Evolutionary conservation across 2,797 vertebrate species (phyloP).

Genomic region (Anabacerthia variegaticeps): DNA sequence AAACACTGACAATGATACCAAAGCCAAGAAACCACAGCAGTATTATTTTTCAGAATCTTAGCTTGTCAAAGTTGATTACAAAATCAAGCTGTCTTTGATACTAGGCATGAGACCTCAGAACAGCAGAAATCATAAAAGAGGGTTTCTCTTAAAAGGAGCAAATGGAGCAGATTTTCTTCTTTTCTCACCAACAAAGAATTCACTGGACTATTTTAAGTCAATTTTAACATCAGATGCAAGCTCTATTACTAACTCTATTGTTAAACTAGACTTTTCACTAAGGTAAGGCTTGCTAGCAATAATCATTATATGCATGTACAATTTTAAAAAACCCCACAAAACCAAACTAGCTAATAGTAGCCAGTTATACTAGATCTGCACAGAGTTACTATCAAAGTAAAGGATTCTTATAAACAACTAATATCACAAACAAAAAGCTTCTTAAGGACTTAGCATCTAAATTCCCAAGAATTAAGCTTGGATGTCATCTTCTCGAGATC

Average conservation of each 20-base stretch:
- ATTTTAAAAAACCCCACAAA: too few species aligned
- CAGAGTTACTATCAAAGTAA: background rate
- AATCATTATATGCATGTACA: background rate
- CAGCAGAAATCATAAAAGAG: background rate
- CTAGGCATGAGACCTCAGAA: background rate
- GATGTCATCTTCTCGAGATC: background rate
- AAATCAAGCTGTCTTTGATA: constrained; percentile 14
- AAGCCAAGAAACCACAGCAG: background rate
- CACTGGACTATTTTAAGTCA: background rate
- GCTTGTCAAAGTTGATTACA: constrained; percentile 27
- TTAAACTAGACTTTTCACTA: background rate
- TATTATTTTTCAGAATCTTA: constrained; percentile 4
- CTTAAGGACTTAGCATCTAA: background rate
- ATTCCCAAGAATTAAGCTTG: background rate
- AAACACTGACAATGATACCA: background rate
- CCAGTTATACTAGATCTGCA: background rate
- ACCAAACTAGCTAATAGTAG: background rate
- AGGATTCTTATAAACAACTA: background rate
- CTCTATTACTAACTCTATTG: background rate
- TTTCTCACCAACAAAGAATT: background rate
- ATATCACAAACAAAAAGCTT: background rate
- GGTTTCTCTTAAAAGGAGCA: background rate
- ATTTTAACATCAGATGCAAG: background rate
- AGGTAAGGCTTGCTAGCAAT: background rate
- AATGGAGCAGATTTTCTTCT: background rate